Conservation (phyloP, 2,797 vertebrate genomes). For the Callimico goeldii region DNA sequence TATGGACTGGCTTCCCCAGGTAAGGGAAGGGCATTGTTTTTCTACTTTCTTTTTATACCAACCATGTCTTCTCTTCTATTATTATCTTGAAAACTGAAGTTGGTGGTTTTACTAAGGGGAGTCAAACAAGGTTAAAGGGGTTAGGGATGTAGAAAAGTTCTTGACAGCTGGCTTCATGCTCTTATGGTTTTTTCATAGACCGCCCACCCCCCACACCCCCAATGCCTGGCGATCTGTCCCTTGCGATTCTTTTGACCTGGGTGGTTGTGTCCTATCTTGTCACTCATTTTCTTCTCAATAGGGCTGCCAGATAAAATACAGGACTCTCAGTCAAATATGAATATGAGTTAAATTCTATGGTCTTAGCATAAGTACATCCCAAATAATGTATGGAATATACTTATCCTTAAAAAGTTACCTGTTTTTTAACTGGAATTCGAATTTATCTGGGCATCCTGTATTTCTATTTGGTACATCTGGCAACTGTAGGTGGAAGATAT, state of each 20-base stretch:
- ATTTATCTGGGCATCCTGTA: not conserved
- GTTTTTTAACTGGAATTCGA: not conserved
- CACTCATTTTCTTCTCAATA: not conserved
- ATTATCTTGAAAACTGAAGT: constrained; percentile 25
- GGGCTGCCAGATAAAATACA: not conserved
- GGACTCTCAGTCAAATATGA: not conserved
- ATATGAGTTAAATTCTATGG: not conserved
- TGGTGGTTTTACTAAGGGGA: not conserved
- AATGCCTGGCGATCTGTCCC: not conserved
- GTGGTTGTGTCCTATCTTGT: not conserved
- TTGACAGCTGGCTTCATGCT: not conserved
- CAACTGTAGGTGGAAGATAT: not conserved
- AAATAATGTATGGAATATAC: not conserved
- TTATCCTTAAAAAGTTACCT: not conserved
- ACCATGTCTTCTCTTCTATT: not conserved
- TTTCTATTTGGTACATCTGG: not conserved
- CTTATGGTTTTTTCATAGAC: not conserved
- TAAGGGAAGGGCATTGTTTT: not conserved
- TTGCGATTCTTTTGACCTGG: not conserved
- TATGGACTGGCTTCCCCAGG: not conserved
- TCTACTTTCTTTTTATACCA: not conserved
- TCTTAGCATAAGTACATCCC: not conserved
- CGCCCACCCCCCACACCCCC: not conserved
- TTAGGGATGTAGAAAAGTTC: not conserved
- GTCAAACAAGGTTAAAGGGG: not conserved